Evolutionary conservation across 2,797 vertebrate species (phyloP).

Genomic region (Spinus pinus): DNA sequence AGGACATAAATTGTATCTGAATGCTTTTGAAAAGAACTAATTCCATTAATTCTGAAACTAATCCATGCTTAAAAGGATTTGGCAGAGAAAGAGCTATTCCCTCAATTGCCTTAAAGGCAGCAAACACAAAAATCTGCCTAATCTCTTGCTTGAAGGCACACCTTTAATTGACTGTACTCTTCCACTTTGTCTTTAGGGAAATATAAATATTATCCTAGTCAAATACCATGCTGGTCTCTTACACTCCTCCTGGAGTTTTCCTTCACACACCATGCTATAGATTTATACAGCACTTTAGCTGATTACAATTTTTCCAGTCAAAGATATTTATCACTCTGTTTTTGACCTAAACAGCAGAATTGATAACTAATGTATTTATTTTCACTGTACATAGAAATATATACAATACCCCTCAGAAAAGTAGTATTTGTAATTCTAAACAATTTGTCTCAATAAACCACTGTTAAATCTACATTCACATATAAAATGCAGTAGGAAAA

Average conservation of each 20-base stretch:
- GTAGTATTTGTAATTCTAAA: neutral
- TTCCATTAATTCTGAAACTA: neutral
- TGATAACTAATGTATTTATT: neutral
- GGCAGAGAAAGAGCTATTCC: neutral
- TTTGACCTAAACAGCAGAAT: neutral
- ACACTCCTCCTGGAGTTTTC: neutral
- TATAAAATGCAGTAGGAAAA: neutral
- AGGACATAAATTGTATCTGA: neutral
- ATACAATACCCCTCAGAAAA: neutral
- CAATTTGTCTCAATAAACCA: neutral
- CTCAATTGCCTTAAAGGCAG: neutral
- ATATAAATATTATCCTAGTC: neutral
- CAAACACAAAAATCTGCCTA: neutral
- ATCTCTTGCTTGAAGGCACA: neutral
- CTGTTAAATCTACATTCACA: neutral
- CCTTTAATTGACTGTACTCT: neutral
- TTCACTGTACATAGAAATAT: neutral
- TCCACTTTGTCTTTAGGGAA: neutral
- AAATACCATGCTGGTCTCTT: neutral
- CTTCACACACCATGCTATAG: neutral
- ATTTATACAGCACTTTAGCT: neutral
- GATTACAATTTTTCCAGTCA: neutral
- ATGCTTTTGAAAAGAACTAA: neutral
- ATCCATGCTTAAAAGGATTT: neutral
- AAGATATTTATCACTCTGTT: neutral